phyloP scores from a whole-genome alignment of 2,888 invertebrate species.

The Leptopilina myrica region DNA sequence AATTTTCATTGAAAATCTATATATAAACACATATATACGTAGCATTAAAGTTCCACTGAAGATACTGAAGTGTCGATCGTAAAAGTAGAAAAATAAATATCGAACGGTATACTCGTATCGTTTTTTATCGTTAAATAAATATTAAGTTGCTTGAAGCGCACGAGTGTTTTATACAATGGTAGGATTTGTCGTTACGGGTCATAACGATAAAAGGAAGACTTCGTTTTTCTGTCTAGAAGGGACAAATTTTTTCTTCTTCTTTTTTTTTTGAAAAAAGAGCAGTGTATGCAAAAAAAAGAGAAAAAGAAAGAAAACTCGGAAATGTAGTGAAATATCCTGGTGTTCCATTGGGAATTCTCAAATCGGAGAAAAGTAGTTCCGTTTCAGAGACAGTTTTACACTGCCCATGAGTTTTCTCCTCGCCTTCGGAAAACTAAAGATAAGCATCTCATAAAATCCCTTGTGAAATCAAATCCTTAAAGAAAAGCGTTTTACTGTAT shows the following conservation, averaged over 20 bases:
- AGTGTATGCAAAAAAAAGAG: constrained; percentile 12
- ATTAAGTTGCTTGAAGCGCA: neutral
- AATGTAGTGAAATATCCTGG: constrained; percentile 1
- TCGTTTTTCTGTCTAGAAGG: constrained; percentile 11
- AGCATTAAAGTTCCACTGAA: neutral
- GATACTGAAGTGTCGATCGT: neutral
- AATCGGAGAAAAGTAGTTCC: neutral
- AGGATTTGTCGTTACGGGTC: neutral
- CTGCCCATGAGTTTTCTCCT: constrained; percentile 19
- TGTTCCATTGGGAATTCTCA: neutral
- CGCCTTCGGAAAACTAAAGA: constrained; percentile 13
- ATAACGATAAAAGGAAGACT: constrained; percentile 30
- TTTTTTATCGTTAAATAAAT: constrained; percentile 20
- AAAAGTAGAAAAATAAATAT: neutral
- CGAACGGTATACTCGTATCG: neutral
- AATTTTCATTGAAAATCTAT: neutral
- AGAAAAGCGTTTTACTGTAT: neutral
- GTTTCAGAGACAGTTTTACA: constrained; percentile 25
- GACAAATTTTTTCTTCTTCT: neutral
- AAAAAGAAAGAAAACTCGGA: neutral
- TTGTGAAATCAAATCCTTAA: neutral
- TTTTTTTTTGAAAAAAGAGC: neutral
- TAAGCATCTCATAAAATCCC: constrained; percentile 22
- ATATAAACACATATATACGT: neutral
- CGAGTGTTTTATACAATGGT: constrained; percentile 1